phyloP scores from a whole-genome alignment of 2,113 vertebrate genomes.

The Sciurus niger region DNA sequence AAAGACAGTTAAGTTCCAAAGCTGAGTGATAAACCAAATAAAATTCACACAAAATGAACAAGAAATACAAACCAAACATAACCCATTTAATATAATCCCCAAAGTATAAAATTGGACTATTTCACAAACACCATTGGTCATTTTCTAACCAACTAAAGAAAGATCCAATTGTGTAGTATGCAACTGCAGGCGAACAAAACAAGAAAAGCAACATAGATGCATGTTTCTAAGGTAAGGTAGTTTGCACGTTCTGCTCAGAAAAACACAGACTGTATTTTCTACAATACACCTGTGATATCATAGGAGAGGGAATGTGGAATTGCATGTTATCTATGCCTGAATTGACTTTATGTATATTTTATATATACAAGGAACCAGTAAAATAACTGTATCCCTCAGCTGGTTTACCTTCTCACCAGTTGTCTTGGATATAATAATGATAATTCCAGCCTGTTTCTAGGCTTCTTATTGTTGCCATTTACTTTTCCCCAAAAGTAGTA shows the following conservation, averaged over 20 bases:
- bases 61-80: constrained; percentile 5
- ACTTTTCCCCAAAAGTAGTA: background rate
- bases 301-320: background rate
- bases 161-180: background rate
- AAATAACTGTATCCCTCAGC: background rate
- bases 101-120: background rate
- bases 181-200: background rate
- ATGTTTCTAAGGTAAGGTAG: background rate
- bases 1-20: constrained; percentile 50
- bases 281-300: background rate
- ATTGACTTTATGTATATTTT: background rate
- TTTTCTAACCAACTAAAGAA: background rate
- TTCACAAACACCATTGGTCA: background rate
- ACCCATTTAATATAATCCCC: background rate
- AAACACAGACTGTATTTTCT: background rate
- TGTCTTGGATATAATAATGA: background rate
- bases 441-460: background rate
- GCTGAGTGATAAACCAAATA: background rate
- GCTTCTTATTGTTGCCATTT: background rate
- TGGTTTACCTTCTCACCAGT: background rate
- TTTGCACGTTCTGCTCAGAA: background rate
- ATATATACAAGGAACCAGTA: background rate
- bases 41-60: constrained; percentile 38
- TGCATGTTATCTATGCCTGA: background rate
- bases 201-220: background rate